phyloP scores from a whole-genome alignment of 2,888 invertebrate species.

The Mesorhabditis spiculigera region DNA sequence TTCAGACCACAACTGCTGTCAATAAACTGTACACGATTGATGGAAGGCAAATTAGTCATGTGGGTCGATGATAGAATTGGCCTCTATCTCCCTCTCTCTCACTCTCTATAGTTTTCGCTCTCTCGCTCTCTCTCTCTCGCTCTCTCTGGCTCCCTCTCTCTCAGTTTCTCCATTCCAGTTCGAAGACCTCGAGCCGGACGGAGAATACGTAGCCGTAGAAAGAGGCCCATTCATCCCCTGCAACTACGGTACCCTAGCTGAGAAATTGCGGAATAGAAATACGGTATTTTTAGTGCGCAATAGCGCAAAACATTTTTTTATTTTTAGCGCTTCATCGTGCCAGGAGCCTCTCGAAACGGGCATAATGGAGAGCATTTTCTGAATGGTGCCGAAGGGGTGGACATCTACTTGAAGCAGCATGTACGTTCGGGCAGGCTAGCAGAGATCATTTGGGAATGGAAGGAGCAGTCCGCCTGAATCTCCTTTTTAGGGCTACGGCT shows the following conservation, averaged over 20 bases:
- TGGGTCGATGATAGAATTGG: neutral
- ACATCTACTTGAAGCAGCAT: conserved; percentile 37
- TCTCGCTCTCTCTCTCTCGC: too few species aligned
- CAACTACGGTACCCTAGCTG: conserved; percentile 26
- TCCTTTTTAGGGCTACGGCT: neutral
- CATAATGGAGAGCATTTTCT: conserved; percentile 15
- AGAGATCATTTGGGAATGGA: too few species aligned
- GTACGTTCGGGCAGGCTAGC: conserved; percentile 13
- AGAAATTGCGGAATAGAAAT: conserved; percentile 14
- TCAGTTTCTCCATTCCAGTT: conserved; percentile 21
- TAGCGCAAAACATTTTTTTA: neutral
- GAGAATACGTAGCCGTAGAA: conserved; percentile 43
- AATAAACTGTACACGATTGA: conserved; percentile 11
- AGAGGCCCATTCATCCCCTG: conserved; percentile 27
- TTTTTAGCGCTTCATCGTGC: neutral
- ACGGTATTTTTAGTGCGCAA: neutral
- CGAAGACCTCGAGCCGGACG: conserved; percentile 33
- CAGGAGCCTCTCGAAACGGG: neutral
- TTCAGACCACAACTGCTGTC: conserved; percentile 11
- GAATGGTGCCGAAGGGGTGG: conserved; percentile 34
- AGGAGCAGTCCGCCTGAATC: neutral
- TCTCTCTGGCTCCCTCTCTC: too few species aligned
- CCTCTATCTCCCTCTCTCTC: neutral
- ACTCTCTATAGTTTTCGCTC: neutral
- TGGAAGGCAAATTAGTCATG: conserved; percentile 11